Evolutionary conservation across 2,797 vertebrate genomes (phyloP).

Genomic region (Anas capensis): DNA sequence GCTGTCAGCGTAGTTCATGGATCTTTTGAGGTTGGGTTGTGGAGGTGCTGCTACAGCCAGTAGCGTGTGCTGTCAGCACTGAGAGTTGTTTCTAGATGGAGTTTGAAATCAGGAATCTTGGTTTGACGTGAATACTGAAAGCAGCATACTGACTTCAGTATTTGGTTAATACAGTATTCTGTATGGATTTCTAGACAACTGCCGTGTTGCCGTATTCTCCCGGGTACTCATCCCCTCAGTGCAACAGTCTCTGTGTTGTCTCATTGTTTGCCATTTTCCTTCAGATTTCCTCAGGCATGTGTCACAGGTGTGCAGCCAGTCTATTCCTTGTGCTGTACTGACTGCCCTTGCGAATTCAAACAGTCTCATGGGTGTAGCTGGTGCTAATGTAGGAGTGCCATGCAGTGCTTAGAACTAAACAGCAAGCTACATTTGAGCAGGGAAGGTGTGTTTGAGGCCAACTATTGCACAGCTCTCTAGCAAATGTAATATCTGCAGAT

Average conservation of each 20-base stretch:
- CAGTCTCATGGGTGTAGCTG: accelerated
- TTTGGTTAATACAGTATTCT: not conserved
- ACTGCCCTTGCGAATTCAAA: not conserved
- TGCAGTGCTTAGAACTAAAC: not conserved
- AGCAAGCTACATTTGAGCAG: not conserved
- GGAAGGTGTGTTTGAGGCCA: not conserved
- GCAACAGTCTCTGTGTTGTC: not conserved
- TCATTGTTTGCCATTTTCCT: not conserved
- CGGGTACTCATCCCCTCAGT: not conserved
- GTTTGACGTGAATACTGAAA: not conserved
- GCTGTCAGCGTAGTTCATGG: not conserved
- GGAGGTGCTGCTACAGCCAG: not conserved
- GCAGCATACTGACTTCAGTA: not conserved
- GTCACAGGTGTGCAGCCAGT: accelerated
- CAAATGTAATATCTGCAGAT: not conserved
- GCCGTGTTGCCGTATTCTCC: not conserved
- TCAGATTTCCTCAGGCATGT: accelerated
- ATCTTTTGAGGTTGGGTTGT: accelerated
- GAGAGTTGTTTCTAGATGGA: not conserved
- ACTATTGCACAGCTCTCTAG: not conserved
- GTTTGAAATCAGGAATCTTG: not conserved
- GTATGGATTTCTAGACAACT: not conserved
- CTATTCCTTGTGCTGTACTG: not conserved
- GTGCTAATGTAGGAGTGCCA: not conserved
- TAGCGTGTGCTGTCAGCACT: not conserved